Conservation (phyloP, 92 coral and sea anemone genomes). For the Paramuricea clavata region DNA sequence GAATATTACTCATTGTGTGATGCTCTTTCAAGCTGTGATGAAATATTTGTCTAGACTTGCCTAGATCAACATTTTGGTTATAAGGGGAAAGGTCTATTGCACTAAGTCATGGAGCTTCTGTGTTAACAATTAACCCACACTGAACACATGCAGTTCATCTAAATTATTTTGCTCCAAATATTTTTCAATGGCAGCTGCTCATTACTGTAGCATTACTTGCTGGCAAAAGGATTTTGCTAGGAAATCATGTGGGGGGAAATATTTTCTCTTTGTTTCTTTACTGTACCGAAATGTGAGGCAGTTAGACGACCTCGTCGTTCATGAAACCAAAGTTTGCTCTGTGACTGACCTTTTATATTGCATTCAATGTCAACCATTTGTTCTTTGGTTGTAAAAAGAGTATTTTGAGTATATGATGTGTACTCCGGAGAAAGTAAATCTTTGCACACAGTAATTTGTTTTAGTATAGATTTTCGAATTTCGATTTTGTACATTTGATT, state of each 20-base stretch:
- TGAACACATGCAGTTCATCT: neutral
- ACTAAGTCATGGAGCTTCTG: slow-evolving; percentile 11
- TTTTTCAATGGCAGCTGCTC: neutral
- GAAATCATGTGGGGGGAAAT: slow-evolving; percentile 27
- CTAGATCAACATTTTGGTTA: too few relatives aligned
- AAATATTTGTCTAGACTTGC: too few relatives aligned
- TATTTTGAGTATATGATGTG: neutral
- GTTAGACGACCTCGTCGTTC: slow-evolving; percentile 59
- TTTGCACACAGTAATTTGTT: slow-evolving; percentile 9
- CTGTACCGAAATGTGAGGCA: slow-evolving; percentile 67
- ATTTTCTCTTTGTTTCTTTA: slow-evolving; percentile 59
- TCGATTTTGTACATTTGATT: neutral
- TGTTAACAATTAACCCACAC: slow-evolving; percentile 1
- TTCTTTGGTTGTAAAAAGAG: slow-evolving; percentile 1
- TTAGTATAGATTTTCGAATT: neutral
- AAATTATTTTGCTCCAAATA: neutral
- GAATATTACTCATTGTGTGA: too few relatives aligned
- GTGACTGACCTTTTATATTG: slow-evolving; percentile 58
- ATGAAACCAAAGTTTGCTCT: slow-evolving; percentile 51
- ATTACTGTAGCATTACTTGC: neutral
- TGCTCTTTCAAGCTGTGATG: too few relatives aligned
- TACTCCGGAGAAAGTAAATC: neutral
- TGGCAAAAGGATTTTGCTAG: too few relatives aligned
- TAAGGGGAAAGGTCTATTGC: too few relatives aligned
- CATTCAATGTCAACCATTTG: slow-evolving; percentile 47